Evolutionary conservation across 2,113 vertebrate genomes (phyloP).

Genomic region (Jacana jacana): DNA sequence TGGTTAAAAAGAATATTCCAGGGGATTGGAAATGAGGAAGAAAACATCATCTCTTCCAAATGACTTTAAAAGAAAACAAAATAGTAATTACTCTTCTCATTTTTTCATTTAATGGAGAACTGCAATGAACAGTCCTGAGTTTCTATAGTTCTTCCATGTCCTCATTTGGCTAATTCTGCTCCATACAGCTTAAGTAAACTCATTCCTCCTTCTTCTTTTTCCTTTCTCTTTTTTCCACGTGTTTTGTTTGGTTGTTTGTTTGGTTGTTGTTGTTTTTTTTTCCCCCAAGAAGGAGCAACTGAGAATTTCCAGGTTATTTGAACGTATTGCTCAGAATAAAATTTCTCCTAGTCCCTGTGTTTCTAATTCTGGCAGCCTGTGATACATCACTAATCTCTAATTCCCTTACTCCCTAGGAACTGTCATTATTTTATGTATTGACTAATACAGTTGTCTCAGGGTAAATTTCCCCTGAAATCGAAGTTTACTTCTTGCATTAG

Average conservation of each 20-base stretch:
- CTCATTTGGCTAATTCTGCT: not conserved
- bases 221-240: fast-evolving
- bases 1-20: not conserved
- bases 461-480: constrained; percentile 69
- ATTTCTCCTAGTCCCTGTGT: constrained; percentile 26
- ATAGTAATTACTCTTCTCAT: not conserved
- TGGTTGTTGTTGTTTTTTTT: too few relatives aligned
- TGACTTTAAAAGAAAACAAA: not conserved
- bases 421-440: constrained; percentile 70
- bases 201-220: not conserved
- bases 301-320: constrained; percentile 24
- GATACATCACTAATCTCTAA: constrained; percentile 65
- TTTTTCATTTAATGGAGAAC: not conserved
- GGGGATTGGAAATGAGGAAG: not conserved
- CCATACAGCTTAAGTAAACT: not conserved
- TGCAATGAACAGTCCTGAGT: not conserved
- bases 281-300: not conserved
- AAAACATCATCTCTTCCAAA: not conserved
- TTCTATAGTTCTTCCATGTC: not conserved
- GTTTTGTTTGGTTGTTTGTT: too few relatives aligned
- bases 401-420: constrained; percentile 61
- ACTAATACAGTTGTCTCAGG: constrained; percentile 65
- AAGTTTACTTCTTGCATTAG: constrained; percentile 59
- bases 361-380: constrained; percentile 54
- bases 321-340: constrained; percentile 42